Evolutionary conservation across 2,888 invertebrate genomes (phyloP).

Genomic region (Dimorphilus gyrociliatus): DNA sequence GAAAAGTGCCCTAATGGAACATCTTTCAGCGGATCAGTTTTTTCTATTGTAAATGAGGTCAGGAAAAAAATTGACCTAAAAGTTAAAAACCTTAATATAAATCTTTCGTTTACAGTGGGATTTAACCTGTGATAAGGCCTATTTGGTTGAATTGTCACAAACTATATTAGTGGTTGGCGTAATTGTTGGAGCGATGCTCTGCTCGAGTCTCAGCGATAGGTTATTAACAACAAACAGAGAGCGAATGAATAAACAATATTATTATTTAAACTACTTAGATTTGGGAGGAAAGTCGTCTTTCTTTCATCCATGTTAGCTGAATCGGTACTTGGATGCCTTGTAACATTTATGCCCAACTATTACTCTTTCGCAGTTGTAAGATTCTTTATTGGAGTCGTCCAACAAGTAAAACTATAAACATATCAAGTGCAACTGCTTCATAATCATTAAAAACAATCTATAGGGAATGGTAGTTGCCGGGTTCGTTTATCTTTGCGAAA

Average conservation of each 20-base stretch:
- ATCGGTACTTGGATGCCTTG: slow-evolving; percentile 11
- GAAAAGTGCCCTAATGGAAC: too few species aligned
- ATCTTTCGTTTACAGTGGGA: slow-evolving; percentile 12
- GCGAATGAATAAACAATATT: too few species aligned
- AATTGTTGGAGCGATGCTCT: slow-evolving; percentile 14
- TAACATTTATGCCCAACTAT: slow-evolving; percentile 12
- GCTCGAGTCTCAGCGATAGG: slow-evolving; percentile 12
- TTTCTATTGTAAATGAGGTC: too few species aligned
- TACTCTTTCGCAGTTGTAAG: slow-evolving; percentile 12
- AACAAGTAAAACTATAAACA: slow-evolving; percentile 11
- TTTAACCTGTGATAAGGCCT: slow-evolving; percentile 14
- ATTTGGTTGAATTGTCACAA: slow-evolving; percentile 12
- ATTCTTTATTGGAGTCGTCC: slow-evolving; percentile 14
- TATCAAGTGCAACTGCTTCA: neutral
- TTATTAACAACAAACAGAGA: too few species aligned
- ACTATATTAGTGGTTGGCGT: slow-evolving; percentile 15
- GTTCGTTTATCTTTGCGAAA: neutral
- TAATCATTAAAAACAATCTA: too few species aligned
- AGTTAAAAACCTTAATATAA: too few species aligned
- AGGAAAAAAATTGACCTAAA: too few species aligned
- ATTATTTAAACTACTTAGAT: too few species aligned
- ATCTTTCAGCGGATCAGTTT: too few species aligned
- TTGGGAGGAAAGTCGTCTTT: slow-evolving; percentile 15
- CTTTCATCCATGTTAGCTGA: slow-evolving; percentile 13
- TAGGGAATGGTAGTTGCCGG: neutral